Conservation (phyloP, 2,113 vertebrate species). For the Lepus europaeus region DNA sequence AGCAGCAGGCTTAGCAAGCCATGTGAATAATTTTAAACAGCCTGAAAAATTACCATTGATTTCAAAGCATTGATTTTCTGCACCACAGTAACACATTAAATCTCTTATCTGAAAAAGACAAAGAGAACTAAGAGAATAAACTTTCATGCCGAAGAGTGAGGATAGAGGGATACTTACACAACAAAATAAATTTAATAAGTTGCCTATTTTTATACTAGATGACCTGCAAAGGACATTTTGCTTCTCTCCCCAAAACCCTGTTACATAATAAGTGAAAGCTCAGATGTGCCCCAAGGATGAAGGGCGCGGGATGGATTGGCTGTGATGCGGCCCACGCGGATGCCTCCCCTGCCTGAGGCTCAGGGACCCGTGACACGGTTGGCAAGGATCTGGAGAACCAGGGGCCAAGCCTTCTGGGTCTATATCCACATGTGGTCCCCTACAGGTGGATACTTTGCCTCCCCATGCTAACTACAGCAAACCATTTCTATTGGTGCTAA, state of each 20-base stretch:
- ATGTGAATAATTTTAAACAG: slow-evolving; percentile 81
- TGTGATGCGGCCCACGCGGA: neutral
- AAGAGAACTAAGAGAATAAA: slow-evolving; percentile 69
- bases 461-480: too few relatives aligned
- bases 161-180: slow-evolving; percentile 13
- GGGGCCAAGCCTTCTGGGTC: neutral
- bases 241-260: slow-evolving; percentile 21
- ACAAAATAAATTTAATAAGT: slow-evolving; percentile 62
- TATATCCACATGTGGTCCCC: fast-evolving
- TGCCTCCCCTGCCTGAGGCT: fast-evolving
- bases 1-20: slow-evolving; percentile 60
- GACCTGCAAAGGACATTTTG: slow-evolving; percentile 54
- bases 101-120: slow-evolving; percentile 82
- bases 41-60: slow-evolving; percentile 87
- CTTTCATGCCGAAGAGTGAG: slow-evolving; percentile 43
- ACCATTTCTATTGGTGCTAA: too few relatives aligned
- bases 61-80: slow-evolving; percentile 86
- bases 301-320: neutral
- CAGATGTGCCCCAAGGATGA: neutral
- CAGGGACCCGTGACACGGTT: fast-evolving
- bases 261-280: slow-evolving; percentile 52
- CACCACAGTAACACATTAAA: slow-evolving; percentile 75
- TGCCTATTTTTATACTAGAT: slow-evolving; percentile 11
- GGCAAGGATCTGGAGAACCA: neutral
- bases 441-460: too few relatives aligned